A percentile compares a stretch with the other conserved stretches of the same genome.
These are phyloP conservation scores for Scomber colias DNA, from an alignment of 2,113 vertebrate genomes.

Conservation along the genomic window DNA sequence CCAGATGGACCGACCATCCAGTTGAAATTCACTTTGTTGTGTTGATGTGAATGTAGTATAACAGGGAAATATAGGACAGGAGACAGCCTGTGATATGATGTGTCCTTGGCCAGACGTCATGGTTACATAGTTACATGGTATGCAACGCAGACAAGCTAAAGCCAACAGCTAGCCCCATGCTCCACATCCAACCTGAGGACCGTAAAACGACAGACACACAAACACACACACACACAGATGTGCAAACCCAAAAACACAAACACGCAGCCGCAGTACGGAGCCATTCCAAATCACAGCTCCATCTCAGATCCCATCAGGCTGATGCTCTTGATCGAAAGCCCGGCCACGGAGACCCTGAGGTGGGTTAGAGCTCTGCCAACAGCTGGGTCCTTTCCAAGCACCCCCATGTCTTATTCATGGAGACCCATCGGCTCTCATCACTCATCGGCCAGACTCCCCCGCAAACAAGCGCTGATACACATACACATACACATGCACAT, in stretches of 20 bases:
- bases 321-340: conserved; percentile 63
- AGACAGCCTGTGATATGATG: background rate
- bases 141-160: background rate
- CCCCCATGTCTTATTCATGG: conserved; percentile 74
- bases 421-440: conserved; percentile 69
- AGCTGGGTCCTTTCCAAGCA: conserved; percentile 72
- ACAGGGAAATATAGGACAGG: background rate
- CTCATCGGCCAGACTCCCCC: conserved; percentile 47
- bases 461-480: conserved; percentile 27
- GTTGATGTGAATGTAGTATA: background rate
- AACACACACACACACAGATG: conserved; percentile 11
- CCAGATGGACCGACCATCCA: background rate
- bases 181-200: conserved; percentile 10
- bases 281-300: conserved; percentile 50
- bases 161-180: background rate
- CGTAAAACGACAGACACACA: conserved; percentile 31
- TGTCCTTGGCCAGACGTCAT: conserved; percentile 5
- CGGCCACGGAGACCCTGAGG: conserved; percentile 47
- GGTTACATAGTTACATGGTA: background rate
- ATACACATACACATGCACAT: conserved; percentile 3
- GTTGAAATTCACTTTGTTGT: background rate
- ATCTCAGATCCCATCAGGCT: conserved; percentile 58
- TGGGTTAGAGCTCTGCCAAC: conserved; percentile 68
- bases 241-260: conserved; percentile 38
- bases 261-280: conserved; percentile 15